Evolutionary conservation across 2,888 invertebrate species (phyloP), one percentile per base, ranked within the genome.

Genomic region (Coelinius sp.): DNA sequence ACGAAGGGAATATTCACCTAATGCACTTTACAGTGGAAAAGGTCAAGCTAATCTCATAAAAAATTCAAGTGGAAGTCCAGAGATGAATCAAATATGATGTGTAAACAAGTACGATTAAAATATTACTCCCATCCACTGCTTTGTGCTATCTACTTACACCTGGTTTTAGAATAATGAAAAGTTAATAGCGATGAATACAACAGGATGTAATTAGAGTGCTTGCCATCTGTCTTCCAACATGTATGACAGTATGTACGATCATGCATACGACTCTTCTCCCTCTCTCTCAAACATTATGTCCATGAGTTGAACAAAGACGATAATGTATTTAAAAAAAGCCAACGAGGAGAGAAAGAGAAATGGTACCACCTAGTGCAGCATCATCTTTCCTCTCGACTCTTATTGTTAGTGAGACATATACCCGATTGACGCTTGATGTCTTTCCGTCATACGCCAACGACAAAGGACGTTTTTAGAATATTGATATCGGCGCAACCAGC

Each of bases 381-480:
- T 24, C 24, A 24, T 31, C 22, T 70, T 67, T 73, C 72, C 71
- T 75, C 76, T 80, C 78, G 5, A 7, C 5, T 31, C 31, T 31
- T 7, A 31, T 31, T 5, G 7, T n/a, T 8, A n/a, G 7, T 12
- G 7, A 41, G 41, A 12, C 41, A 41, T 10, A n/a, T n/a, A 31
- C 5, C 31, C 31, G 31, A 8, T 8, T 31, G 31, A 31, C 8
- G 31, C 31, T 6, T 4, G 31, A 79, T 77, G 83, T 82, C 82
- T 85, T 84, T 86, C 85, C 81, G 80, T 41, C n/a, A 2, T n/a
- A 41, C 82, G 75, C 77, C 79, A 75, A 76, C 80, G 83, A 85
- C 86, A 86, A 86, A 86, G 84, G 82, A 82, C 77, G 85, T 85
- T 87, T 87, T 86, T 85, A 86, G 84, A 85, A 87, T 87, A 87